phyloP scores from a whole-genome alignment of 2,797 vertebrate genomes.

The Peromyscus attwateri region DNA sequence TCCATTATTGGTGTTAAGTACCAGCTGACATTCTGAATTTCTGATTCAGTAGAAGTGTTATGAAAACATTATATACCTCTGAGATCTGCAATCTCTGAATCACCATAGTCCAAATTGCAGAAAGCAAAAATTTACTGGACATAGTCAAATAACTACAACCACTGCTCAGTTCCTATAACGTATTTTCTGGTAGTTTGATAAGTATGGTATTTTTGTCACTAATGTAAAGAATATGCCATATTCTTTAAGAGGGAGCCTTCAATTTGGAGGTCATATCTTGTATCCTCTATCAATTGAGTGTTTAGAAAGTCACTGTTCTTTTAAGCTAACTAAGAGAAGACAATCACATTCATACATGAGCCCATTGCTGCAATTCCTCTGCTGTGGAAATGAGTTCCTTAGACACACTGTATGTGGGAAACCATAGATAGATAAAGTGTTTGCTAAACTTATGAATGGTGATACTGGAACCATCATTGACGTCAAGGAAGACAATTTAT shows the following conservation, averaged over 20 bases:
- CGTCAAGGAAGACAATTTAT: background rate
- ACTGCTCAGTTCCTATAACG: background rate
- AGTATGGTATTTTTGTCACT: conserved; percentile 27
- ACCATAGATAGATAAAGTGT: background rate
- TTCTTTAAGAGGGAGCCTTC: background rate
- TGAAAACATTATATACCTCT: background rate
- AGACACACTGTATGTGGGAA: background rate
- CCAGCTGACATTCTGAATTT: conserved; percentile 24
- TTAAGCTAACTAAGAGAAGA: background rate
- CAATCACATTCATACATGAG: background rate
- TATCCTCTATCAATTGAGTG: background rate
- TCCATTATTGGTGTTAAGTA: conserved; percentile 36
- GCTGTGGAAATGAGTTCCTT: conserved; percentile 57
- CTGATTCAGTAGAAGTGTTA: background rate
- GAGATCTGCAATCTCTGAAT: background rate
- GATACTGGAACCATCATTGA: background rate
- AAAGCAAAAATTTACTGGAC: conserved; percentile 25
- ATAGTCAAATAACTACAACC: conserved; percentile 18
- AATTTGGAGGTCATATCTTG: background rate
- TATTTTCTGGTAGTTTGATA: conserved; percentile 41
- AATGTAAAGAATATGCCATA: conserved; percentile 6
- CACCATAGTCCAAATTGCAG: background rate
- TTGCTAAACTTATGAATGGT: conserved; percentile 1
- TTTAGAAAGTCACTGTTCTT: conserved; percentile 12
- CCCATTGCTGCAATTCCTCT: background rate